Conservation (phyloP, 2,888 invertebrate genomes). For the Sclerodermus sp. region DNA sequence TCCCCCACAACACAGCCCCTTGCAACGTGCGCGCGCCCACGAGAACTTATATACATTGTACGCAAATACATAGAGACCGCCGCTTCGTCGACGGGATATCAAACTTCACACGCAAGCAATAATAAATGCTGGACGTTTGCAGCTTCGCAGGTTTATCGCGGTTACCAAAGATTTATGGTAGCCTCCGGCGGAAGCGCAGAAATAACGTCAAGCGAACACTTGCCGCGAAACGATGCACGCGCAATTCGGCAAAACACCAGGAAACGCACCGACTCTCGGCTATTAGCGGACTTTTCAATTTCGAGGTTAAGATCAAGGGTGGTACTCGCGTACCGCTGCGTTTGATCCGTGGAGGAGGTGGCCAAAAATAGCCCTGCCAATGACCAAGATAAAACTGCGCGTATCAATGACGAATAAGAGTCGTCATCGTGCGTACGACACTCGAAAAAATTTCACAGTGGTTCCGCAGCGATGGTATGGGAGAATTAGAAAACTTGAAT, state of each 20-base stretch:
- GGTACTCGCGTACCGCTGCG: no score
- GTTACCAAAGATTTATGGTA: conserved; percentile 33
- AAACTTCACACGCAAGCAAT: conserved; percentile 47
- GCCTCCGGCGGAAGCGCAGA: conserved; percentile 16
- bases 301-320: background rate
- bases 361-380: no score
- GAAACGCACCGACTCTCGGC: conserved; percentile 4
- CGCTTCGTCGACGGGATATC: conserved; percentile 28
- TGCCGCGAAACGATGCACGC: no score
- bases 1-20: conserved; percentile 39
- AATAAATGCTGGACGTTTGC: conserved; percentile 41
- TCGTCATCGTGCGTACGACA: no score
- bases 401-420: no score
- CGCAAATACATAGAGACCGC: conserved; percentile 13
- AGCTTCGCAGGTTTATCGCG: conserved; percentile 37
- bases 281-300: background rate
- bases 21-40: conserved; percentile 11
- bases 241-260: background rate
- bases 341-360: no score
- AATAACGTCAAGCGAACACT: conserved; percentile 8
- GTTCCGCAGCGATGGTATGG: no score
- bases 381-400: no score
- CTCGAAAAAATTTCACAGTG: no score
- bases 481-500: no score
- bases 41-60: conserved; percentile 14